phyloP scores from a whole-genome alignment of 2,113 vertebrate species.

The Nyctereutes procyonoides region DNA sequence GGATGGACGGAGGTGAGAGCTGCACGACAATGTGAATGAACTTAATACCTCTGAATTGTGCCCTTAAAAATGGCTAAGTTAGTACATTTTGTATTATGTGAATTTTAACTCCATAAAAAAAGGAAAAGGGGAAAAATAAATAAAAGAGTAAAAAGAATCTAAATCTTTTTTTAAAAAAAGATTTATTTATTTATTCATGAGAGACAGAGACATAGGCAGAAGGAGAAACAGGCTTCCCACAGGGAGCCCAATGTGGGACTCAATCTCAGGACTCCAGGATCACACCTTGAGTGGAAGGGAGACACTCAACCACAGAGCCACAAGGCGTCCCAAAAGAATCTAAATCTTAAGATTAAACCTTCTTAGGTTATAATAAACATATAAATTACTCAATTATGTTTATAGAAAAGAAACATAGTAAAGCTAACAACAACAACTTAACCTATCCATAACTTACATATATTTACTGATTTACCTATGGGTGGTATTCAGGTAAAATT shows the following conservation, averaged over 20 bases:
- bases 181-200: too few species aligned
- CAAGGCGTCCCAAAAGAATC: background rate
- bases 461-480: background rate
- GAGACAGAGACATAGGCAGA: too few species aligned
- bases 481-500: background rate
- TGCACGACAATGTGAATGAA: background rate
- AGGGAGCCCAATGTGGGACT: too few species aligned
- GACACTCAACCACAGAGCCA: too few species aligned
- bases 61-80: background rate
- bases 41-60: background rate
- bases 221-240: too few species aligned
- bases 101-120: background rate
- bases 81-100: background rate
- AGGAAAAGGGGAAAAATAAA: background rate
- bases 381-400: background rate
- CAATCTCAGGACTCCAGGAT: too few species aligned
- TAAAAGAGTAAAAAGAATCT: background rate
- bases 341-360: background rate
- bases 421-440: background rate
- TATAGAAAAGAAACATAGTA: background rate
- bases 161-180: too few species aligned
- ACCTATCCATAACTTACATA: background rate
- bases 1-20: background rate
- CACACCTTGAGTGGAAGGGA: too few species aligned
- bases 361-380: background rate